Evolutionary conservation across 2,113 vertebrate genomes (phyloP), one percentile per base, ranked within the genome.

Genomic region (Campylomormyrus tamandua): DNA sequence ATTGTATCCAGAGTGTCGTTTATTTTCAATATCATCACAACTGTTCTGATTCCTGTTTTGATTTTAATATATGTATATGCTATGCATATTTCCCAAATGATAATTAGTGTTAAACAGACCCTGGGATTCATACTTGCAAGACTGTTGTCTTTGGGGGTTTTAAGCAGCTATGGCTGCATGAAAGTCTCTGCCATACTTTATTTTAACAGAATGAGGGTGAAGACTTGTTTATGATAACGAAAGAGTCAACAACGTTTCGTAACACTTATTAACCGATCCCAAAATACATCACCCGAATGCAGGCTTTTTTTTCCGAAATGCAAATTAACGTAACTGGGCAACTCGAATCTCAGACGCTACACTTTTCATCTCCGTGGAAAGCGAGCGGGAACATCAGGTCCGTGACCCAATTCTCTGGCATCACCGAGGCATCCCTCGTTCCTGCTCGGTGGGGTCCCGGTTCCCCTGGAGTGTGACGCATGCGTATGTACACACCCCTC

Each of bases 191-290:
- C 48, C 24, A 24, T 45, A 11, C 83, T 84, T 49, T 86, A 86
- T 49, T 86, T 49, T 27, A 86, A 31, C 83, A 86, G 83, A 86
- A 86, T 86, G 11, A 86, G 83, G 83, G 45, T 86, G 83, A 50
- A 31, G n/a, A 86, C 42, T 86, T 86, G 45, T 49, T 86, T 49
- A 48, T 49, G 83, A 49, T 86, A 86, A 48, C 45, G 27, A n/a
- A 86, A 86, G 45, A 87, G n/a, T 49, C 31, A 53, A 87, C 50
- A 87, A 17, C 27, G 13, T 35, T 39, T 52, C 48, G 9, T 87
- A 56, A 27, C 31, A 58, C 86, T 87, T 53, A 35, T 87, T 87
- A 39, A 56, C 49, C n/a, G 42, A 27, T 46, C 58, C 58, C 56
- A 88, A 49, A 88, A 88, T 27, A 31, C 42, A 45, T 88, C 39